Evolutionary conservation across 1,140 invertebrate genomes (phyloP).

Genomic region (Orchestia grillus): DNA sequence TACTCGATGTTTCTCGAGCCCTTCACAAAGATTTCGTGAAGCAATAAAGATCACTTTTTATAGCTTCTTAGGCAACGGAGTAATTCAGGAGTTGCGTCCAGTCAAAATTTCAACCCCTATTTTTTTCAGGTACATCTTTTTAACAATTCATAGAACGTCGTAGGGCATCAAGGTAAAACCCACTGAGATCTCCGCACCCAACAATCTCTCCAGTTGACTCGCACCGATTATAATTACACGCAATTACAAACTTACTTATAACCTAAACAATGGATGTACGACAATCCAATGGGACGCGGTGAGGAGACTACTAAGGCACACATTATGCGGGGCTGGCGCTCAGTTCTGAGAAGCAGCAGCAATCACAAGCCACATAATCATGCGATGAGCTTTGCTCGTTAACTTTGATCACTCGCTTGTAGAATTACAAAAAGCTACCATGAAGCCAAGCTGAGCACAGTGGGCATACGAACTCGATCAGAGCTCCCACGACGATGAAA

Average conservation of each 20-base stretch:
- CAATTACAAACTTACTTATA: background rate
- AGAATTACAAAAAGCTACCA: background rate
- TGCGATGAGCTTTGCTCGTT: background rate
- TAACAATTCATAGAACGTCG: background rate
- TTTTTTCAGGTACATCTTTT: background rate
- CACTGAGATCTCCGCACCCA: background rate
- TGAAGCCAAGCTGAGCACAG: background rate
- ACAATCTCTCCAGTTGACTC: background rate
- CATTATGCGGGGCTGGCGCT: background rate
- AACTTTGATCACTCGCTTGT: background rate
- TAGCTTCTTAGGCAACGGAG: background rate
- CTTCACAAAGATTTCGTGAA: background rate
- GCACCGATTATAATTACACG: background rate
- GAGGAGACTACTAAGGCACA: background rate
- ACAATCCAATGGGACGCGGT: background rate
- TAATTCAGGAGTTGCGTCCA: background rate
- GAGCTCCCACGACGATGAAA: background rate
- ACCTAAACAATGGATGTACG: conserved; percentile 7
- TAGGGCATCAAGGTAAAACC: background rate
- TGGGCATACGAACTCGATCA: background rate
- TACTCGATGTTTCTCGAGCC: background rate
- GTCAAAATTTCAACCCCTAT: background rate
- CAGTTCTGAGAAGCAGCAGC: background rate
- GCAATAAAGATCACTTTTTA: background rate
- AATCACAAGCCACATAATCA: background rate